Conservation (phyloP, 1,140 invertebrate species). For the Olivierus martensii region DNA sequence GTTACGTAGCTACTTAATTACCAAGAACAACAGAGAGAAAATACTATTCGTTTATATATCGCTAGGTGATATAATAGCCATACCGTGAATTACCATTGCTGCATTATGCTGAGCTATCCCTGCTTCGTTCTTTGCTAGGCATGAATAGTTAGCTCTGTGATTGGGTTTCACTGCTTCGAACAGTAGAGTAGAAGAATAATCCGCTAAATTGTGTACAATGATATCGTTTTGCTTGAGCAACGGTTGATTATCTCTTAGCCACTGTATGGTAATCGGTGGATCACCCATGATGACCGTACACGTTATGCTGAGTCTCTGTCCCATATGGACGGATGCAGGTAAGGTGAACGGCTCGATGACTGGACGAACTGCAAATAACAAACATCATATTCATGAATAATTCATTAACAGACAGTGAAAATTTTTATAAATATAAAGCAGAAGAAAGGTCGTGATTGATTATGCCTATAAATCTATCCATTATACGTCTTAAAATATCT, state of each 20-base stretch:
- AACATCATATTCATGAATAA: neutral
- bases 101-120: constrained; percentile 43
- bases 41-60: too few species aligned
- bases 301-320: constrained; percentile 65
- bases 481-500: too few species aligned
- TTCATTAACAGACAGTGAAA: too few species aligned
- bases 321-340: constrained; percentile 58
- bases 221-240: constrained; percentile 25
- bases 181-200: constrained; percentile 21
- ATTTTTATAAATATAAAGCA: too few species aligned
- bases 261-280: constrained; percentile 55
- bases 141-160: constrained; percentile 59
- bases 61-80: neutral
- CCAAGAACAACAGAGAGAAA: too few species aligned
- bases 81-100: constrained; percentile 59
- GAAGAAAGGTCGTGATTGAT: too few species aligned
- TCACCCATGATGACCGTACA: constrained; percentile 70
- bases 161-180: constrained; percentile 20
- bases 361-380: constrained; percentile 17
- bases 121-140: constrained; percentile 46
- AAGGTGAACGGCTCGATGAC: constrained; percentile 32
- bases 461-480: too few species aligned
- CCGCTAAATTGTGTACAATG: constrained; percentile 15
- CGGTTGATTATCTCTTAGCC: constrained; percentile 57
- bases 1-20: too few species aligned